phyloP scores from a whole-genome alignment of 2,113 vertebrate genomes.

The Myotis brandtii region DNA sequence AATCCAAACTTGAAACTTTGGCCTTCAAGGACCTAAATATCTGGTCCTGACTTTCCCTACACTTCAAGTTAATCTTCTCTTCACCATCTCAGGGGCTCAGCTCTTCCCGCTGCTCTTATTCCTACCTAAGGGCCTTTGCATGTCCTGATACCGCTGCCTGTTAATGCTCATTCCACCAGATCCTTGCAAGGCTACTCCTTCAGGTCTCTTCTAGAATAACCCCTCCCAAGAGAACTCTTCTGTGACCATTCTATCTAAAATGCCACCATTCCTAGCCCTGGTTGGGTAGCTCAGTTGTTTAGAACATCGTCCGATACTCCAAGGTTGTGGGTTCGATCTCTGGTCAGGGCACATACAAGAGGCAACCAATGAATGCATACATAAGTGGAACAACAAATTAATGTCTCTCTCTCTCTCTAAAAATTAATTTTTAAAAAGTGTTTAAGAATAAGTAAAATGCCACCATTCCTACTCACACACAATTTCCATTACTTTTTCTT shows the following conservation, averaged over 20 bases:
- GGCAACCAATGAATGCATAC: background rate
- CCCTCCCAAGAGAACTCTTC: background rate
- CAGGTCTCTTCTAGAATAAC: background rate
- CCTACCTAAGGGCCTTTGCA: background rate
- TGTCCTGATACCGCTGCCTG: background rate
- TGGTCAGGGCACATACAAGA: background rate
- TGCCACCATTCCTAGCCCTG: background rate
- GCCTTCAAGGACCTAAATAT: background rate
- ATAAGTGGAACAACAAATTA: background rate
- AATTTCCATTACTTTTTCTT: background rate
- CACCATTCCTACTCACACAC: conserved; percentile 16
- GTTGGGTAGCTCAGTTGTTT: background rate
- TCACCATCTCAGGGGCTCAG: background rate
- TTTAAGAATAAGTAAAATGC: background rate
- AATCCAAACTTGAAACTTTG: conserved; percentile 1
- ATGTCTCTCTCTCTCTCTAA: background rate
- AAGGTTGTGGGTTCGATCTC: background rate
- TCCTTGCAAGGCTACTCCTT: background rate
- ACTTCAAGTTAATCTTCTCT: conserved; percentile 4
- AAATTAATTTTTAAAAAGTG: background rate
- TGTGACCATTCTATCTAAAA: background rate
- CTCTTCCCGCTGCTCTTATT: background rate
- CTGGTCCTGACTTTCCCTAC: background rate
- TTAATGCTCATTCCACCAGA: background rate
- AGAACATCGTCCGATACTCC: background rate